Conservation (phyloP, 2,113 vertebrate species). For the Pandion haliaetus region DNA sequence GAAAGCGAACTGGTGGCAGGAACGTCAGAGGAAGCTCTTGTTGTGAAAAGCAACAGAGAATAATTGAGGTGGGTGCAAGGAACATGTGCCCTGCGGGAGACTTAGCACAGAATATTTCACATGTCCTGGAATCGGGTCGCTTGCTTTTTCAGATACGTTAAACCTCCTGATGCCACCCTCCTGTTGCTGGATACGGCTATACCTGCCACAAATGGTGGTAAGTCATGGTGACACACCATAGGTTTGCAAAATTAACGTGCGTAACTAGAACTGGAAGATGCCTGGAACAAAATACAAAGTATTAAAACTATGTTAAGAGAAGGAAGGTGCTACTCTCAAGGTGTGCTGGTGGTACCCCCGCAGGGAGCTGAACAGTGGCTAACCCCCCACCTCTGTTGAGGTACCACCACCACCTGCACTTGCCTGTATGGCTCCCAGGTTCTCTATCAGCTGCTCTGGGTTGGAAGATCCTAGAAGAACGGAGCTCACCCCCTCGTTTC, state of each 20-base stretch:
- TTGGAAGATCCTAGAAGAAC: conserved; percentile 95
- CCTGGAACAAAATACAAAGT: fast-evolving
- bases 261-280: not conserved
- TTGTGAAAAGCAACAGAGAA: not conserved
- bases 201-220: fast-evolving
- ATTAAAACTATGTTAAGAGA: fast-evolving
- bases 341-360: not conserved
- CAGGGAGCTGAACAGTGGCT: not conserved
- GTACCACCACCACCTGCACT: not conserved
- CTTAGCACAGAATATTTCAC: not conserved
- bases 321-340: too few relatives aligned
- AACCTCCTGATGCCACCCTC: not conserved
- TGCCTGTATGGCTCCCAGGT: conserved; percentile 97
- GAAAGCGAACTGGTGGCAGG: not conserved
- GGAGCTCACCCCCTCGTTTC: conserved; percentile 96
- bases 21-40: not conserved
- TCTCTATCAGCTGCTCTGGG: conserved; percentile 95
- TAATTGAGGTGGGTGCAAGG: not conserved
- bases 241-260: not conserved
- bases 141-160: fast-evolving
- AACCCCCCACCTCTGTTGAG: fast-evolving
- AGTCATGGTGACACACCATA: fast-evolving
- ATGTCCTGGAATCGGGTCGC: fast-evolving
- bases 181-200: fast-evolving
- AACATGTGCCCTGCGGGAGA: not conserved